Conservation (phyloP, 2,888 invertebrate genomes). For the Drosophila yooni region DNA sequence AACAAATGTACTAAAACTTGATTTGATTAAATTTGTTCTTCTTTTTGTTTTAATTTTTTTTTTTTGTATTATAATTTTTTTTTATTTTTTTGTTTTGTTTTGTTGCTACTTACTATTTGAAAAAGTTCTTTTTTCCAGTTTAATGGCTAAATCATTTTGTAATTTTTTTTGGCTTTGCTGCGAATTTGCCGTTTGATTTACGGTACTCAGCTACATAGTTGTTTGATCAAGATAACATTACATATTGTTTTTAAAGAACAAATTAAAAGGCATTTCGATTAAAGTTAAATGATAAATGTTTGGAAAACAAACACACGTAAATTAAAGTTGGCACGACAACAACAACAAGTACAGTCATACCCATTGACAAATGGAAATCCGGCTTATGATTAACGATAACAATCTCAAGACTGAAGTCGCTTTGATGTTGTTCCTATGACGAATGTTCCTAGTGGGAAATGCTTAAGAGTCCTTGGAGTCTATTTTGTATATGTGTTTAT, state of each 20-base stretch:
- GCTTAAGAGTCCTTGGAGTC: conserved; percentile 43
- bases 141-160: conserved; percentile 75
- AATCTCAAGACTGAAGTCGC: conserved; percentile 59
- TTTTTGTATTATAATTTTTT: conserved; percentile 21
- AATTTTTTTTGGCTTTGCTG: conserved; percentile 67
- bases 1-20: conserved; percentile 66
- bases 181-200: conserved; percentile 66
- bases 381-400: conserved; percentile 55
- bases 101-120: conserved; percentile 77
- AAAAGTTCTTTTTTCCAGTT: conserved; percentile 77
- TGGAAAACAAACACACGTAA: conserved; percentile 41
- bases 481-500: conserved; percentile 14
- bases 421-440: conserved; percentile 58
- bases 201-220: conserved; percentile 58
- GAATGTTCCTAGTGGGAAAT: conserved; percentile 52
- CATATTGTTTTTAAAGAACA: conserved; percentile 40
- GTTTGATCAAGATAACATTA: conserved; percentile 53
- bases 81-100: conserved; percentile 36
- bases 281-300: conserved; percentile 40
- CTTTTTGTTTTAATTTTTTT: conserved; percentile 17
- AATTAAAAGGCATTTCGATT: conserved; percentile 43
- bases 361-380: conserved; percentile 58
- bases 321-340: conserved; percentile 60
- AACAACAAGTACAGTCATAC: conserved; percentile 65
- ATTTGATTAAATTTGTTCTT: conserved; percentile 50